Percentiles rank a stretch among this genome's conserved stretches.
Evolutionary conservation across 2,113 vertebrate genomes (phyloP).

Genomic region (Nothobranchius furzeri): DNA sequence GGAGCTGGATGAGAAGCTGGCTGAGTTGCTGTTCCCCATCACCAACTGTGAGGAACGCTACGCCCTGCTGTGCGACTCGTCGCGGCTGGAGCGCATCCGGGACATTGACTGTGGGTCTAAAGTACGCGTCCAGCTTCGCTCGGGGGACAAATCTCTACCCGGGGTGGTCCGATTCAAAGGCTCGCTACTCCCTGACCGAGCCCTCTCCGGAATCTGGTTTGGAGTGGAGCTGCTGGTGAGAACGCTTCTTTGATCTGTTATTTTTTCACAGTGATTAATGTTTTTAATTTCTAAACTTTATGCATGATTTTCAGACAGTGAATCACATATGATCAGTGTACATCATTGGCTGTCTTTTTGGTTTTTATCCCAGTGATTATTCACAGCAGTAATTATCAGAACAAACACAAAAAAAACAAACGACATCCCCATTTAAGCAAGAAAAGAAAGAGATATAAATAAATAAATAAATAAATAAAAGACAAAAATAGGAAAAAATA

Average conservation of each 20-base stretch:
- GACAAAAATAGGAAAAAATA: no score
- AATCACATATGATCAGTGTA: no score
- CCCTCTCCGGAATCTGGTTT: conserved; percentile 93
- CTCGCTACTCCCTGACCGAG: conserved; percentile 89
- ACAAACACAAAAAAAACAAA: no score
- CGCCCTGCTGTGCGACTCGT: conserved; percentile 87
- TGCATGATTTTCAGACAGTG: no score
- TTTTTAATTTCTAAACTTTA: no score
- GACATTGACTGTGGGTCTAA: conserved; percentile 91
- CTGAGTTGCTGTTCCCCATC: conserved; percentile 94
- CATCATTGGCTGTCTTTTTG: no score
- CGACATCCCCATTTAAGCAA: no score
- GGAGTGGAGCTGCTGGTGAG: conserved; percentile 98
- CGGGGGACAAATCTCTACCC: conserved; percentile 90
- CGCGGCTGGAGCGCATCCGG: conserved; percentile 84
- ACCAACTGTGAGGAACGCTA: conserved; percentile 96
- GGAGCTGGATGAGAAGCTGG: conserved; percentile 91
- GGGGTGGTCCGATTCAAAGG: conserved; percentile 96
- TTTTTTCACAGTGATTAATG: no score
- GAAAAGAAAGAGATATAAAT: no score
- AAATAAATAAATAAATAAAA: no score
- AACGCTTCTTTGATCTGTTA: background rate
- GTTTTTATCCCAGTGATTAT: no score
- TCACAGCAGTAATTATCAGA: no score
- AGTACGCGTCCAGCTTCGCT: conserved; percentile 91